Conservation (phyloP, 1,140 invertebrate genomes). For the Zaprionus capensis region DNA sequence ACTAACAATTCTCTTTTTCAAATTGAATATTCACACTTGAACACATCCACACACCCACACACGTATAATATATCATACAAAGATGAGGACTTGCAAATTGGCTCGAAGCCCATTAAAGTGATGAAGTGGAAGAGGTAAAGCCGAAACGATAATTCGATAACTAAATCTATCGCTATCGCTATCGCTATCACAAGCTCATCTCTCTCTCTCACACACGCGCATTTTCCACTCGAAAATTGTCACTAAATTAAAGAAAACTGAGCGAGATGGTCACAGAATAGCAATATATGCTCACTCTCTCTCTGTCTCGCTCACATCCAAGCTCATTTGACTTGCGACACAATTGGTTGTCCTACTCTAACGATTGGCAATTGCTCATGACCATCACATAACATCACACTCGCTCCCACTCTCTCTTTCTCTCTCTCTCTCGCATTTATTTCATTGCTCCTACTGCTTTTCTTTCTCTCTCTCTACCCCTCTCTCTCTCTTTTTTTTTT, state of each 20-base stretch:
- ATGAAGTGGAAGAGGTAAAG: conserved; percentile 83
- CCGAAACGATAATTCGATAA: conserved; percentile 4
- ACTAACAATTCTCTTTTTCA: conserved; percentile 60
- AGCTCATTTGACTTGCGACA: conserved; percentile 29
- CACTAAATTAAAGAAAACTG: conserved; percentile 27
- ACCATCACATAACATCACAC: conserved; percentile 27
- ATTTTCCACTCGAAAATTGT: conserved; percentile 1
- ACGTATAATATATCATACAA: conserved; percentile 47
- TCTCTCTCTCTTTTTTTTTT: conserved; percentile 1
- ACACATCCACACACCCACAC: conserved; percentile 16
- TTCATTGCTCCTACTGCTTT: not conserved
- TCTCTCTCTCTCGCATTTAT: not conserved
- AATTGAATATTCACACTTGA: conserved; percentile 34
- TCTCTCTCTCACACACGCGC: not conserved
- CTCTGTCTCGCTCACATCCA: conserved; percentile 4
- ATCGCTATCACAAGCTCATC: conserved; percentile 26
- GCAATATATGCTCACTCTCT: not conserved
- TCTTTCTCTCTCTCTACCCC: not conserved
- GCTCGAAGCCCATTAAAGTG: conserved; percentile 79
- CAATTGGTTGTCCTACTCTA: conserved; percentile 28
- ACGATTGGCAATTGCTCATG: conserved; percentile 42
- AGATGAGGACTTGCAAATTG: conserved; percentile 83
- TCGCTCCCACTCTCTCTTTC: conserved; percentile 9
- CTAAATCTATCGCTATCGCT: conserved; percentile 6
- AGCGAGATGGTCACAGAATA: not conserved